A percentile compares a stretch with the other conserved stretches of the same genome.
phyloP scores from a whole-genome alignment of 2,797 vertebrate species.

The Nasua narica region DNA sequence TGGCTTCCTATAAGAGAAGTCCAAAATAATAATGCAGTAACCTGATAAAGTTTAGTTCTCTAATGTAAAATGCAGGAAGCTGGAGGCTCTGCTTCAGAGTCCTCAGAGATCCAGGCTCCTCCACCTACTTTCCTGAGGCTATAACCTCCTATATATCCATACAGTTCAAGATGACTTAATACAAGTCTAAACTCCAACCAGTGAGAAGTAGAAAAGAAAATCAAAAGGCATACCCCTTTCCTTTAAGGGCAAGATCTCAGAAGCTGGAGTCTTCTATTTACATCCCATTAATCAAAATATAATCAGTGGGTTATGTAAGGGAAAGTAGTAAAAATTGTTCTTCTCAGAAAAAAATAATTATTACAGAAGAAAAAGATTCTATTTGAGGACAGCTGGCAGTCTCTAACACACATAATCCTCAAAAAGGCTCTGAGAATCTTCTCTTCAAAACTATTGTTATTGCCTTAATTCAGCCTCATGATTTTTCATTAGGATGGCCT shows the following conservation, averaged over 20 bases:
- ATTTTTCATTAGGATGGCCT: not conserved
- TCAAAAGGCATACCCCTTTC: not conserved
- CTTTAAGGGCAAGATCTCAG: not conserved
- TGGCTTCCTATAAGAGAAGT: not conserved
- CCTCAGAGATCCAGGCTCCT: not conserved
- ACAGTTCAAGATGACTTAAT: not conserved
- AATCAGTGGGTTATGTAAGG: not conserved
- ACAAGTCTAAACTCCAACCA: not conserved
- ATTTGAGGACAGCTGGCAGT: not conserved
- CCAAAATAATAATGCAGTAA: not conserved
- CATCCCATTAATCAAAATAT: not conserved
- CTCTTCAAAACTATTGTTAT: not conserved
- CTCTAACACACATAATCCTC: not conserved
- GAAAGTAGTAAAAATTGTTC: not conserved
- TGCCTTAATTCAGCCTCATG: not conserved
- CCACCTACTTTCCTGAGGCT: not conserved
- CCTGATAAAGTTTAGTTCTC: not conserved
- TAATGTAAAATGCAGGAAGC: not conserved
- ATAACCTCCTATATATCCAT: not conserved
- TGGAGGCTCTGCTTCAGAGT: not conserved
- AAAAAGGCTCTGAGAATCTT: not conserved
- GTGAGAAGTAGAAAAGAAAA: not conserved
- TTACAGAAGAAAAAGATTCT: not conserved
- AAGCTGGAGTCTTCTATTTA: not conserved
- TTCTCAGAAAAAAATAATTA: not conserved